phyloP scores from a whole-genome alignment of 2,113 vertebrate genomes.

The Lethenteron reissneri region DNA sequence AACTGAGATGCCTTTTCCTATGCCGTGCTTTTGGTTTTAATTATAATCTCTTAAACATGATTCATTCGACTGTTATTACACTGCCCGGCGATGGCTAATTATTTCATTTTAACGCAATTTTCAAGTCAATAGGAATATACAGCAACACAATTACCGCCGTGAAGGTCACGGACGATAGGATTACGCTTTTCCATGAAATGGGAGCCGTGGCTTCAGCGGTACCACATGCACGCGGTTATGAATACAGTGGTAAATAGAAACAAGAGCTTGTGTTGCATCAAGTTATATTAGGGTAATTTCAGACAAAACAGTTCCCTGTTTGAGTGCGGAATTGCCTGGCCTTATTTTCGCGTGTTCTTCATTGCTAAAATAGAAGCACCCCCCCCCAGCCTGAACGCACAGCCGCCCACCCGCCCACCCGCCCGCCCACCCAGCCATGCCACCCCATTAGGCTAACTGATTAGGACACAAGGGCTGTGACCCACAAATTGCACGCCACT shows the following conservation, averaged over 20 bases:
- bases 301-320: too few relatives aligned
- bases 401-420: too few relatives aligned
- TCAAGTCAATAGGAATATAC: constrained; percentile 4
- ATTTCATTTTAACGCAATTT: constrained; percentile 6
- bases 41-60: constrained; percentile 4
- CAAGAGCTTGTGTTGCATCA: too few relatives aligned
- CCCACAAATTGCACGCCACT: too few relatives aligned
- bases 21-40: not conserved
- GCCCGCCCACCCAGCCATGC: too few relatives aligned
- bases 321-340: too few relatives aligned
- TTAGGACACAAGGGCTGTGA: too few relatives aligned
- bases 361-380: too few relatives aligned
- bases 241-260: constrained; percentile 2
- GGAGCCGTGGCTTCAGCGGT: not conserved
- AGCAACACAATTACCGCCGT: constrained; percentile 3
- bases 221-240: not conserved
- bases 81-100: constrained; percentile 1
- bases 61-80: constrained; percentile 6
- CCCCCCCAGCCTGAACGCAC: too few relatives aligned
- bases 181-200: constrained; percentile 1
- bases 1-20: constrained; percentile 7
- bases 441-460: too few relatives aligned
- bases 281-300: too few relatives aligned
- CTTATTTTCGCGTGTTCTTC: too few relatives aligned
- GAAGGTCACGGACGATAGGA: not conserved